Conservation (phyloP, 1,140 invertebrate genomes). For the Mizuhopecten yessoensis region DNA sequence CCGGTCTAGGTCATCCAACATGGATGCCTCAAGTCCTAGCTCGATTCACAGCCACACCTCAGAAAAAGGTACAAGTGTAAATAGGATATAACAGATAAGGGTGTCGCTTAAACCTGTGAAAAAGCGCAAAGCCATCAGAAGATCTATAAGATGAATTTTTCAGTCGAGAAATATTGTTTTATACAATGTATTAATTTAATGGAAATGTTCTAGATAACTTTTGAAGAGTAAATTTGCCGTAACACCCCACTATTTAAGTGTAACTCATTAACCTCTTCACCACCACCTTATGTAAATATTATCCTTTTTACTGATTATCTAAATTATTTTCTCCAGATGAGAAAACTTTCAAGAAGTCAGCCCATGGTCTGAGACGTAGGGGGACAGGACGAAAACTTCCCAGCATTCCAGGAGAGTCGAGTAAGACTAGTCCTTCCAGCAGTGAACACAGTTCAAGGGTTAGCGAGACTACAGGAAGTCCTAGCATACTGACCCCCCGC, state of each 20-base stretch:
- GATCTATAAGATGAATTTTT: too few relatives aligned
- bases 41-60: slow-evolving; percentile 59
- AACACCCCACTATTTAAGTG: too few relatives aligned
- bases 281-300: too few relatives aligned
- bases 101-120: too few relatives aligned
- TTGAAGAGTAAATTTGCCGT: too few relatives aligned
- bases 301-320: too few relatives aligned
- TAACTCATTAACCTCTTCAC: too few relatives aligned
- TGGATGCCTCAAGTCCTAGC: slow-evolving; percentile 66
- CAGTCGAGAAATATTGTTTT: too few relatives aligned
- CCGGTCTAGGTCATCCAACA: slow-evolving; percentile 57
- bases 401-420: slow-evolving; percentile 69
- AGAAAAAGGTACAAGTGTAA: slow-evolving; percentile 64
- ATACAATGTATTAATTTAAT: too few relatives aligned
- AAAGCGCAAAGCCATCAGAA: too few relatives aligned
- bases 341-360: slow-evolving; percentile 64
- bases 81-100: background rate
- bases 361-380: slow-evolving; percentile 73
- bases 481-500: slow-evolving; percentile 62
- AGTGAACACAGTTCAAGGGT: slow-evolving; percentile 72
- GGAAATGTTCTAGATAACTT: too few relatives aligned
- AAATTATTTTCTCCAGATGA: slow-evolving; percentile 47
- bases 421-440: slow-evolving; percentile 71
- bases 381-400: slow-evolving; percentile 82
- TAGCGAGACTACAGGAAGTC: slow-evolving; percentile 57